Conservation (phyloP, 2,888 invertebrate genomes). For the Andrena camellia region DNA sequence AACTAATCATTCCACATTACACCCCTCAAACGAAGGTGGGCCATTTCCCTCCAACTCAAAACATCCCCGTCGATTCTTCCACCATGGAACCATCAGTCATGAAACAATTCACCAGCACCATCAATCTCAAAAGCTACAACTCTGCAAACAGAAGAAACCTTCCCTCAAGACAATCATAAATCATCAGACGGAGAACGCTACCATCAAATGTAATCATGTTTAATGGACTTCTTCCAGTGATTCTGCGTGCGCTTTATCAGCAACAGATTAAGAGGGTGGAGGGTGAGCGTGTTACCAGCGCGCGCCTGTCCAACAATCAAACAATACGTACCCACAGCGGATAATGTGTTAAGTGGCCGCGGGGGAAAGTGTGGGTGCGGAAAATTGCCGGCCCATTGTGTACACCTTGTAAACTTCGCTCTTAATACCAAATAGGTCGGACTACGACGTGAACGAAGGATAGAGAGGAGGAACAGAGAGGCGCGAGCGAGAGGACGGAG, state of each 20-base stretch:
- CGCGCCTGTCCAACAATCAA: constrained; percentile 67
- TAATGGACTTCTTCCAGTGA: constrained; percentile 40
- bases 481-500: constrained; percentile 27
- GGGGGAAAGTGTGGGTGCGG: constrained; percentile 48
- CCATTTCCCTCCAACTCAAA: background rate
- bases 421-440: constrained; percentile 44
- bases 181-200: constrained; percentile 7
- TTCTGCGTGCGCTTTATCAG: background rate
- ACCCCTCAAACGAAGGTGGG: background rate
- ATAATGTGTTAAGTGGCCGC: constrained; percentile 67
- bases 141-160: background rate
- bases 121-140: background rate
- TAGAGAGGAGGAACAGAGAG: constrained; percentile 22
- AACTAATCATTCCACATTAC: background rate
- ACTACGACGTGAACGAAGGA: constrained; percentile 31
- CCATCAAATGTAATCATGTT: constrained; percentile 29
- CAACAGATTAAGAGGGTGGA: constrained; percentile 22
- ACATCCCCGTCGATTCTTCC: background rate
- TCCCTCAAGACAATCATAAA: constrained; percentile 32
- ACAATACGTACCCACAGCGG: constrained; percentile 60
- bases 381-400: constrained; percentile 70
- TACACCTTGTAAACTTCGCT: constrained; percentile 72
- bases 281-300: constrained; percentile 34
- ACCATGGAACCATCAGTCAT: background rate
- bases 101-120: constrained; percentile 20